These are phyloP conservation scores for Tetragonula clypearis DNA, from an alignment of 1,140 invertebrate species.

Conservation along the genomic window DNA sequence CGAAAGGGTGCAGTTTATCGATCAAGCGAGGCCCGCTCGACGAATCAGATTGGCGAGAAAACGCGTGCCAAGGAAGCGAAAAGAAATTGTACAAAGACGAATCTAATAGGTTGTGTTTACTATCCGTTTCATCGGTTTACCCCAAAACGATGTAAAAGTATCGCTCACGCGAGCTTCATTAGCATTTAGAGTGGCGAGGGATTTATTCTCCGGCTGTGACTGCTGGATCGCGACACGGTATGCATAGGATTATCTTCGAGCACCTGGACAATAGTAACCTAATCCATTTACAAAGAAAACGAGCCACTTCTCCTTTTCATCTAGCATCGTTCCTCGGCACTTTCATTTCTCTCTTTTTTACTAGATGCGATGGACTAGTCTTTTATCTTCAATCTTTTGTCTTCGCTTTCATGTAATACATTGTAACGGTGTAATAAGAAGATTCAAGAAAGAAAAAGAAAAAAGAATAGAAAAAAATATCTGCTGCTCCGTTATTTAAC, in stretches of 20 bases:
- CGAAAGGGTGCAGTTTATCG: too few relatives aligned
- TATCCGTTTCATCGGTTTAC: slow-evolving; percentile 57
- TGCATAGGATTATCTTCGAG: slow-evolving; percentile 72
- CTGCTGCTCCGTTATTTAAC: background rate
- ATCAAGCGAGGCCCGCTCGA: too few relatives aligned
- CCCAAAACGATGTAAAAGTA: slow-evolving; percentile 63
- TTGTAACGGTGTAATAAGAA: background rate
- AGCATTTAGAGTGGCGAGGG: slow-evolving; percentile 74
- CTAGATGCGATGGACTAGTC: background rate
- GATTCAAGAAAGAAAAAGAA: too few relatives aligned
- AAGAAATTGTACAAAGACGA: slow-evolving; percentile 11
- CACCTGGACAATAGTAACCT: slow-evolving; percentile 67
- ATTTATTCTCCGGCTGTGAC: slow-evolving; percentile 69
- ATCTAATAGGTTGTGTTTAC: slow-evolving; percentile 37
- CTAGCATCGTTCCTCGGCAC: background rate
- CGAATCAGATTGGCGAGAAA: background rate
- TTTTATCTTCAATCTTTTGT: slow-evolving; percentile 34
- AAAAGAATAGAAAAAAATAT: background rate
- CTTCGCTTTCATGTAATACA: slow-evolving; percentile 31
- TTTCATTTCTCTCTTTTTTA: background rate
- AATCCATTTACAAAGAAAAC: slow-evolving; percentile 66
- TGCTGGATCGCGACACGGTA: slow-evolving; percentile 70
- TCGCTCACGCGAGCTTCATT: slow-evolving; percentile 67
- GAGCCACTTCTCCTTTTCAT: slow-evolving; percentile 48
- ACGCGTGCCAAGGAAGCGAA: background rate